These are phyloP conservation scores for Apocrypta bakeri DNA, from an alignment of 1,140 invertebrate species.

Conservation along the genomic window DNA sequence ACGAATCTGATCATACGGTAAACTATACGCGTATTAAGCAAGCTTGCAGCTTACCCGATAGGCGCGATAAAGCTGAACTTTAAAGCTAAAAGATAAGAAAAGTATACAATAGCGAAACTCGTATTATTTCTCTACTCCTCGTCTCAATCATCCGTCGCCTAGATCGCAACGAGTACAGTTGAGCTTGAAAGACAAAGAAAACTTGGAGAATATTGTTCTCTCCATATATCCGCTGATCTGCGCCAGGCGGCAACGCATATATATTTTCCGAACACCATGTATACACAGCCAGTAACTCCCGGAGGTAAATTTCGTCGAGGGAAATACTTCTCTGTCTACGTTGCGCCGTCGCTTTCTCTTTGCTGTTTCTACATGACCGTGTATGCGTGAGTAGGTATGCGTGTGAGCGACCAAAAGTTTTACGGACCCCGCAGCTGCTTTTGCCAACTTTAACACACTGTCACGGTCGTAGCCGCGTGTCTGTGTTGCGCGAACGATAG, in stretches of 20 bases:
- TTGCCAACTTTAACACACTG: not conserved
- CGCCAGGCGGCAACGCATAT: not conserved
- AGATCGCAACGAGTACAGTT: not conserved
- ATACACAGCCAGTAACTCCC: not conserved
- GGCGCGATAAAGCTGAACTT: too few relatives aligned
- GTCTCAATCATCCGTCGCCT: not conserved
- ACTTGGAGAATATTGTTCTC: not conserved
- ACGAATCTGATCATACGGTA: too few relatives aligned
- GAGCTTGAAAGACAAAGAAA: not conserved
- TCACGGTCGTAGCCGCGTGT: not conserved
- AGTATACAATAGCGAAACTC: too few relatives aligned
- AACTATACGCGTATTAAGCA: too few relatives aligned
- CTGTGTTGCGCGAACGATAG: not conserved
- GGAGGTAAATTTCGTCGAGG: not conserved
- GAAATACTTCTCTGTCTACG: slow-evolving; percentile 3
- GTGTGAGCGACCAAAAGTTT: not conserved
- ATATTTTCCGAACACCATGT: slow-evolving; percentile 1
- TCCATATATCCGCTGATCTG: not conserved
- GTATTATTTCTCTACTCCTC: too few relatives aligned
- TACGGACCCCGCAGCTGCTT: not conserved
- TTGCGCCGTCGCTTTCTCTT: not conserved
- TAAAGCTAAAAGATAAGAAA: too few relatives aligned
- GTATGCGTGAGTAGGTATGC: not conserved
- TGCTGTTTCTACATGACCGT: too few relatives aligned
- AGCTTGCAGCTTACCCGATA: too few relatives aligned